Conservation (phyloP, 2,888 invertebrate species). For the Eledona agricola region DNA sequence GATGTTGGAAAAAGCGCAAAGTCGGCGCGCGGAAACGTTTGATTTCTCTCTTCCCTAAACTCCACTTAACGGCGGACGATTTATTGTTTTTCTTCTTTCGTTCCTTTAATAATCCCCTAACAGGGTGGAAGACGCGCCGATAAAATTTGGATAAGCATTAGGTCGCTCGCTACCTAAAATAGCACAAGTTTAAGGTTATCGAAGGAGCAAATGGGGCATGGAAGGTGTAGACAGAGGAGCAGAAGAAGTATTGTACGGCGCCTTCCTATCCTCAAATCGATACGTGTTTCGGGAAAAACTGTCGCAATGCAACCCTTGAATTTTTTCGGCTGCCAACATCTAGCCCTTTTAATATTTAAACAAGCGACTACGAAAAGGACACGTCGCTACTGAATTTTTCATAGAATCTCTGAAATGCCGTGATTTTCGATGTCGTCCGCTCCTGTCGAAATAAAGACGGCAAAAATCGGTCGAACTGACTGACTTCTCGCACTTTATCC, state of each 20-base stretch:
- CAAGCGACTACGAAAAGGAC: constrained; percentile 16
- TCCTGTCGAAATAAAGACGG: constrained; percentile 17
- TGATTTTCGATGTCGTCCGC: constrained; percentile 24
- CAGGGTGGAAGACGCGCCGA: constrained; percentile 20
- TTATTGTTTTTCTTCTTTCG: constrained; percentile 30
- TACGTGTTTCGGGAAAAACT: constrained; percentile 4
- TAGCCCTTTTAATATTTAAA: constrained; percentile 20
- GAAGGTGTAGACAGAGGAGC: constrained; percentile 46
- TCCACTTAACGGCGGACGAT: constrained; percentile 30
- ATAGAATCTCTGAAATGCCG: constrained; percentile 23
- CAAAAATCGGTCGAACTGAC: constrained; percentile 3
- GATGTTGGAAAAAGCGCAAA: constrained; percentile 41
- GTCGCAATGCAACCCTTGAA: constrained; percentile 9
- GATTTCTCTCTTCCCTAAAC: constrained; percentile 25
- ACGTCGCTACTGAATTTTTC: constrained; percentile 25
- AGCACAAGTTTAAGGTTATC: constrained; percentile 43
- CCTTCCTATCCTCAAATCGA: constrained; percentile 21
- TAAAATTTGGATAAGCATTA: constrained; percentile 17
- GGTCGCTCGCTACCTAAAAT: constrained; percentile 39
- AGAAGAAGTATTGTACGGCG: constrained; percentile 39
- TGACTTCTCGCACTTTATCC: too few relatives aligned
- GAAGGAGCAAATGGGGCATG: constrained; percentile 44
- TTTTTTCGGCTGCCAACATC: constrained; percentile 15
- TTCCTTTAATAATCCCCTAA: constrained; percentile 22
- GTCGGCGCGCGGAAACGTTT: constrained; percentile 27